These are phyloP conservation scores for Apamea crenata DNA, from an alignment of 2,888 invertebrate species.

Conservation along the genomic window DNA sequence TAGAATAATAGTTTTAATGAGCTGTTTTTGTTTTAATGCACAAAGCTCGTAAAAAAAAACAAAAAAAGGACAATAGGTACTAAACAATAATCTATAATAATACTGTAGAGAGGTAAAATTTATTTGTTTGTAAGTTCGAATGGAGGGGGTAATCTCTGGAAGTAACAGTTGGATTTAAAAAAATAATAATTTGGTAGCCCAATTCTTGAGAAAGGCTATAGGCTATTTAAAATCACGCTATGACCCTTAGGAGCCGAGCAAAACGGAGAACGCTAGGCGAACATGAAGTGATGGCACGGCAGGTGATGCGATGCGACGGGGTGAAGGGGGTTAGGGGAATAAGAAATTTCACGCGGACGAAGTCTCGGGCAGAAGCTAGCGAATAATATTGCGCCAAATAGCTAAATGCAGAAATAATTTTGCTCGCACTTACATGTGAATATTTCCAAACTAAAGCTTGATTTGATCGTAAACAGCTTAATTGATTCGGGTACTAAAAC, in stretches of 20 bases:
- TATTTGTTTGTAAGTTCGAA: too few species aligned
- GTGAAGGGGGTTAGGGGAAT: neutral
- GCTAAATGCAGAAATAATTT: neutral
- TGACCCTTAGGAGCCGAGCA: neutral
- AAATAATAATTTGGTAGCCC: too few species aligned
- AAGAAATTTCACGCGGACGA: neutral
- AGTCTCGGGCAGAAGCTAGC: neutral
- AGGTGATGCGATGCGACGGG: neutral
- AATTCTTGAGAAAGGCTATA: too few species aligned
- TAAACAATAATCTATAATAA: too few species aligned
- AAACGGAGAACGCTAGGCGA: neutral
- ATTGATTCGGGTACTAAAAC: constrained; percentile 30
- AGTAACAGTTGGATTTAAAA: too few species aligned
- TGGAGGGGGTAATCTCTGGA: too few species aligned
- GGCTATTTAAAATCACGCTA: neutral
- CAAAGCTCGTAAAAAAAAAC: too few species aligned
- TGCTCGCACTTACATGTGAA: neutral
- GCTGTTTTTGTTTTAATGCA: too few species aligned
- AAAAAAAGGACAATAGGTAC: neutral
- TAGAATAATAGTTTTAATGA: too few species aligned
- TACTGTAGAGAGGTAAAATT: too few species aligned
- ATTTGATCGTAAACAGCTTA: constrained; percentile 35
- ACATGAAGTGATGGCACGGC: neutral
- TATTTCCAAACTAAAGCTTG: constrained; percentile 11
- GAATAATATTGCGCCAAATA: neutral